Evolutionary conservation across 2,797 vertebrate genomes (phyloP).

Genomic region (Ciconia nigra): DNA sequence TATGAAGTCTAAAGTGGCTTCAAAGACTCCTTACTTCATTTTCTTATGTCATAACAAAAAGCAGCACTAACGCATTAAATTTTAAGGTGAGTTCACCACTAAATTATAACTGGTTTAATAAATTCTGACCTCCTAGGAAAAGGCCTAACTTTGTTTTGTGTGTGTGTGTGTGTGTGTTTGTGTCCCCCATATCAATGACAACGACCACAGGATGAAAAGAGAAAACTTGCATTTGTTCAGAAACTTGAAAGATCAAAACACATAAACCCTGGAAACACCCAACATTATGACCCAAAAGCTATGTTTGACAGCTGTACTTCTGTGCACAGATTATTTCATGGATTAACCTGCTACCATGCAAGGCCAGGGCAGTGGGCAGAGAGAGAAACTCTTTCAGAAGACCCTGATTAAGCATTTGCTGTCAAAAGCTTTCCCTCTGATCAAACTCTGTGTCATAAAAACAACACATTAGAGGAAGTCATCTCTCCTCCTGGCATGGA

Average conservation of each 20-base stretch:
- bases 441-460: neutral
- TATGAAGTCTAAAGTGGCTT: conserved; percentile 45
- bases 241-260: neutral
- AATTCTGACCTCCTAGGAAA: neutral
- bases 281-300: neutral
- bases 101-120: neutral
- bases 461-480: neutral
- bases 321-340: neutral
- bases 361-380: neutral
- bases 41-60: conserved; percentile 1
- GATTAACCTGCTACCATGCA: neutral
- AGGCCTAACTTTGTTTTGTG: neutral
- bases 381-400: neutral
- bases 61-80: neutral
- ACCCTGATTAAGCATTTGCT: neutral
- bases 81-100: neutral
- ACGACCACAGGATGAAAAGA: neutral
- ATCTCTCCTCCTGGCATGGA: neutral
- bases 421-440: neutral
- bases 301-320: neutral
- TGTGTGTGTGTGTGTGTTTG: no score
- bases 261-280: neutral
- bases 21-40: conserved; percentile 30
- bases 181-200: neutral
- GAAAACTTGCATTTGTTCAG: neutral